Percentiles rank a stretch among this genome's conserved stretches.
Conservation (phyloP, 2,797 vertebrate species). For the Artibeus jamaicensis region DNA sequence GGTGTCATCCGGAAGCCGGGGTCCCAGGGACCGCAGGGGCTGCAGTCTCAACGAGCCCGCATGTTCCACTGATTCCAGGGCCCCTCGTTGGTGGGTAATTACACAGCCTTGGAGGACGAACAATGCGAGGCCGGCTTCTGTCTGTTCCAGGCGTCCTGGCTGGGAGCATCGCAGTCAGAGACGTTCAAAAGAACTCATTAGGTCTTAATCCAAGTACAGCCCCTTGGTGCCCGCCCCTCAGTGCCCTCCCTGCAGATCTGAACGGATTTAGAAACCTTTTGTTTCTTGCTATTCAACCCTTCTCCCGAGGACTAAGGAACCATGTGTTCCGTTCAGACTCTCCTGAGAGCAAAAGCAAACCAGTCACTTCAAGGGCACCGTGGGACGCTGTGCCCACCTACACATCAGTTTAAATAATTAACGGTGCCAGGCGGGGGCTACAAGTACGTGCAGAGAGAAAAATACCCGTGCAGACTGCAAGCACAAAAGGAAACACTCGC, state of each 20-base stretch:
- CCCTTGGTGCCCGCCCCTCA: neutral
- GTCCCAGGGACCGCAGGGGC: neutral
- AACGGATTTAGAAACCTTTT: neutral
- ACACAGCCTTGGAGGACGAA: neutral
- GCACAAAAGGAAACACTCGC: neutral
- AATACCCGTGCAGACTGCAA: neutral
- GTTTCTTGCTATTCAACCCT: neutral
- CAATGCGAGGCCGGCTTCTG: neutral
- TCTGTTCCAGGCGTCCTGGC: neutral
- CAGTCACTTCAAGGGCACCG: neutral
- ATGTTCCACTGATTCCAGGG: neutral
- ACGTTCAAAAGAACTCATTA: neutral
- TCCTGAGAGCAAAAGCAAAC: neutral
- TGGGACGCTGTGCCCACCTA: neutral
- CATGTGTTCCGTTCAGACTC: neutral
- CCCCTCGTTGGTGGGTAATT: neutral
- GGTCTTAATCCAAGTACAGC: neutral
- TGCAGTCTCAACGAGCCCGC: neutral
- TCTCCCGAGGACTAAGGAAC: neutral
- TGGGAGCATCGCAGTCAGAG: neutral
- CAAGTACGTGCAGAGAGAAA: neutral
- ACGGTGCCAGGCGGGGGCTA: neutral
- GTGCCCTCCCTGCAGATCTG: neutral
- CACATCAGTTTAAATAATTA: neutral
- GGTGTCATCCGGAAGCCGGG: slow-evolving; percentile 25